A percentile compares a stretch with the other conserved stretches of the same genome.
These are phyloP conservation scores for Gymnocypris eckloni DNA, from an alignment of 2,797 vertebrate species.

Conservation along the genomic window DNA sequence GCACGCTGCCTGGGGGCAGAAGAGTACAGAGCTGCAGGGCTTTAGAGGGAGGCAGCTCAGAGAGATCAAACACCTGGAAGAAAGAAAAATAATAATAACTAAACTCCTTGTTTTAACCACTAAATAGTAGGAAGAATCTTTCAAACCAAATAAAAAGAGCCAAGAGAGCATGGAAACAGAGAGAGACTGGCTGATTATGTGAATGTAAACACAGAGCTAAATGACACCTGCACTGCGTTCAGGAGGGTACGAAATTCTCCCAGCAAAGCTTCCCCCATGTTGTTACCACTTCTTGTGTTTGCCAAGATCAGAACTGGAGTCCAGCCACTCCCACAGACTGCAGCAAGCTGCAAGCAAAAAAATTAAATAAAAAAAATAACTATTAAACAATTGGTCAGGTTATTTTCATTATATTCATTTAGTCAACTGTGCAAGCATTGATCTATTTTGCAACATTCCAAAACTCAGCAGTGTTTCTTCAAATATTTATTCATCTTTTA, in stretches of 20 bases:
- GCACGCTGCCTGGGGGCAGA: slow-evolving; percentile 83
- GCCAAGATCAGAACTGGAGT: slow-evolving; percentile 90
- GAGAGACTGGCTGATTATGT: background rate
- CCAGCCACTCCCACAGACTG: slow-evolving; percentile 84
- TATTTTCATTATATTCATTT: background rate
- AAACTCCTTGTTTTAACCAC: background rate
- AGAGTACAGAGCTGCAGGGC: slow-evolving; percentile 94
- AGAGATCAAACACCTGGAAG: slow-evolving; percentile 92
- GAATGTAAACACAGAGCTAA: background rate
- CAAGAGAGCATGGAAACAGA: background rate
- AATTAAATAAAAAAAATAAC: background rate
- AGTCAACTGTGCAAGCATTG: background rate
- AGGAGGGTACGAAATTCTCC: slow-evolving; percentile 91
- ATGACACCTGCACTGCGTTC: slow-evolving; percentile 92
- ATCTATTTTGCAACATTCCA: background rate
- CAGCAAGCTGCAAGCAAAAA: slow-evolving; percentile 78
- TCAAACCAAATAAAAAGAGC: background rate
- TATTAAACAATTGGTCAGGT: background rate
- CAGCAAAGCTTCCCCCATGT: slow-evolving; percentile 92
- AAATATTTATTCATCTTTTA: background rate
- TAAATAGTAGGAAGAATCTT: background rate
- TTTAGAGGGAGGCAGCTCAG: slow-evolving; percentile 86
- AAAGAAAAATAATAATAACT: slow-evolving; percentile 18
- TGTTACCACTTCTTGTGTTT: slow-evolving; percentile 95
- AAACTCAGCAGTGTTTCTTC: background rate